Conservation (phyloP, 1,140 invertebrate species). For the Carposina sasakii region DNA sequence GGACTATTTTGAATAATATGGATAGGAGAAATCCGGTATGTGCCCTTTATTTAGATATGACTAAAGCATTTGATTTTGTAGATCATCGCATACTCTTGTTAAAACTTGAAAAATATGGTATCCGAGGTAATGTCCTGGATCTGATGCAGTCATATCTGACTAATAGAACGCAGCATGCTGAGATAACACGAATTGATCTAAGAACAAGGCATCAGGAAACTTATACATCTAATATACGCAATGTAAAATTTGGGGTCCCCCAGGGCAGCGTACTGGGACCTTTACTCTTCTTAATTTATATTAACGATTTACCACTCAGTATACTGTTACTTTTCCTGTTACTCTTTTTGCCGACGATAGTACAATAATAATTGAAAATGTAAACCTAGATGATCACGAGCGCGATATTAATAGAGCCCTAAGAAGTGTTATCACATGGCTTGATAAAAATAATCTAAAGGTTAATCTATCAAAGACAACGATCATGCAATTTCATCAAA, state of each 20-base stretch:
- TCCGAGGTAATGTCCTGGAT: neutral
- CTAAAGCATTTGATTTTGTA: constrained; percentile 7
- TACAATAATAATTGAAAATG: too few species aligned
- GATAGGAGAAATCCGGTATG: neutral
- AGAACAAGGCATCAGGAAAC: neutral
- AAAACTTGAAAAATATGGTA: constrained; percentile 1
- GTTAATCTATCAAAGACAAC: too few species aligned
- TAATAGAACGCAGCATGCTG: neutral
- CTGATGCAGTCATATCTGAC: neutral
- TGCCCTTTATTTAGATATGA: neutral
- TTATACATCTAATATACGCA: neutral
- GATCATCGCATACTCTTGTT: neutral
- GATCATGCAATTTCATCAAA: too few species aligned
- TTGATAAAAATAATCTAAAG: too few species aligned
- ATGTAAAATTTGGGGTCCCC: neutral
- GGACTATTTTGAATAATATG: neutral
- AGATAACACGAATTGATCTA: neutral
- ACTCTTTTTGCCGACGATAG: too few species aligned
- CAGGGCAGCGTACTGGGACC: constrained; percentile 2
- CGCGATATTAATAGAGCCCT: too few species aligned
- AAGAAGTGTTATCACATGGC: too few species aligned
- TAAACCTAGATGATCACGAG: too few species aligned
- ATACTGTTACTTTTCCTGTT: too few species aligned
- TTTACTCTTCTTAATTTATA: neutral
- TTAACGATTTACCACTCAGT: too few species aligned